A percentile compares a stretch with the other conserved stretches of the same genome.
Conservation (phyloP, 2,797 vertebrate genomes). For the Potorous gilbertii region DNA sequence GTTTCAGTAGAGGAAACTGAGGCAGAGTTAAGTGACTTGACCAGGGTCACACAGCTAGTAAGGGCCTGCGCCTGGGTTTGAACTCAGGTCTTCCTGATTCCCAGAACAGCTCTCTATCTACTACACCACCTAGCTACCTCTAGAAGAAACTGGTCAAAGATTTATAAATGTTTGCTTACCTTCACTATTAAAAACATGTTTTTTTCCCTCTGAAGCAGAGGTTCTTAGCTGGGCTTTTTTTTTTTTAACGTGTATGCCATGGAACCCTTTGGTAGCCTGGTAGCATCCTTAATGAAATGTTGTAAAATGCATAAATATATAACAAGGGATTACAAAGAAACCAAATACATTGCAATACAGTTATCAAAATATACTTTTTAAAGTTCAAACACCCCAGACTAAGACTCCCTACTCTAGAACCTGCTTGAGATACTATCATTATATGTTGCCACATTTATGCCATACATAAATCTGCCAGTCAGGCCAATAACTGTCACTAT, state of each 20-base stretch:
- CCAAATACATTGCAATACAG: neutral
- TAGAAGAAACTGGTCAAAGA: neutral
- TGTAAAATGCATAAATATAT: neutral
- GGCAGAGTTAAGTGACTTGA: neutral
- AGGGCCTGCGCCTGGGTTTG: too few relatives aligned
- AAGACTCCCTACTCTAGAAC: neutral
- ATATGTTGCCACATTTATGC: neutral
- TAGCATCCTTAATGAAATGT: neutral
- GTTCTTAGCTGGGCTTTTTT: neutral
- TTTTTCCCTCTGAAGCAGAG: neutral
- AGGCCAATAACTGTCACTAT: neutral
- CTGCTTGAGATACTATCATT: neutral
- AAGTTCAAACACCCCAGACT: neutral
- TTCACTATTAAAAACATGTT: neutral
- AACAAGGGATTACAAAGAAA: neutral
- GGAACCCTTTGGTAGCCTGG: neutral
- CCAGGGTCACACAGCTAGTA: neutral
- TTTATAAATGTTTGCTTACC: neutral
- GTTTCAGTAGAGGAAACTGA: neutral
- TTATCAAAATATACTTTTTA: neutral
- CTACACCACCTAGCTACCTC: neutral
- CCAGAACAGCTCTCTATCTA: neutral
- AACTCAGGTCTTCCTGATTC: neutral
- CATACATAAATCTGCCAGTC: neutral
- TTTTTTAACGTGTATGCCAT: neutral